Percentiles rank a stretch among this genome's conserved stretches.
Conservation (phyloP, 2,888 invertebrate species). For the Cecidostiba fungosa region DNA sequence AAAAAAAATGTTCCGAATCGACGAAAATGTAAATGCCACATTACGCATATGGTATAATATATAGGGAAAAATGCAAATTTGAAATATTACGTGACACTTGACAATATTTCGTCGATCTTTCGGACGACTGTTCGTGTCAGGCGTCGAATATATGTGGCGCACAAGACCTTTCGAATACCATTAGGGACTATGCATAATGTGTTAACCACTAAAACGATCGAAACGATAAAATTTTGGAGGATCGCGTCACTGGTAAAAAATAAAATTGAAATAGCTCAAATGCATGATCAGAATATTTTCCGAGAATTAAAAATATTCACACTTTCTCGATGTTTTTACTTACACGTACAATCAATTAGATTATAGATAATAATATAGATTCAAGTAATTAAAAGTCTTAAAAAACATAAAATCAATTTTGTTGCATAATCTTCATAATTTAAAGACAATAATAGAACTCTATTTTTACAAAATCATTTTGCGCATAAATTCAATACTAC, state of each 20-base stretch:
- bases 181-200: slow-evolving; percentile 3
- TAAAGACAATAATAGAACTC: no score
- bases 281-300: no score
- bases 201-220: neutral
- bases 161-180: neutral
- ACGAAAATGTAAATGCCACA: slow-evolving; percentile 2
- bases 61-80: slow-evolving; percentile 26
- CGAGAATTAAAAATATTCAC: slow-evolving; percentile 4
- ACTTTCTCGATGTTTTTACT: neutral
- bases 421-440: no score
- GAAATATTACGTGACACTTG: slow-evolving; percentile 36
- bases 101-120: slow-evolving; percentile 25
- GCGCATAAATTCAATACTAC: neutral
- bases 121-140: neutral
- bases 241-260: neutral
- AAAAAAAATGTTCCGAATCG: neutral
- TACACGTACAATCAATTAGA: no score
- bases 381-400: no score
- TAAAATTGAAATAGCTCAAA: neutral
- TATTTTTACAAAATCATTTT: neutral
- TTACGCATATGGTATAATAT: neutral
- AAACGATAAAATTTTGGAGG: slow-evolving; percentile 10
- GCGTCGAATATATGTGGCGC: neutral
- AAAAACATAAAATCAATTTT: neutral
- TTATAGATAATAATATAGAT: no score